Base-by-base conservation (phyloP, 2,113 vertebrate species). In the Scomber colias region DNA sequence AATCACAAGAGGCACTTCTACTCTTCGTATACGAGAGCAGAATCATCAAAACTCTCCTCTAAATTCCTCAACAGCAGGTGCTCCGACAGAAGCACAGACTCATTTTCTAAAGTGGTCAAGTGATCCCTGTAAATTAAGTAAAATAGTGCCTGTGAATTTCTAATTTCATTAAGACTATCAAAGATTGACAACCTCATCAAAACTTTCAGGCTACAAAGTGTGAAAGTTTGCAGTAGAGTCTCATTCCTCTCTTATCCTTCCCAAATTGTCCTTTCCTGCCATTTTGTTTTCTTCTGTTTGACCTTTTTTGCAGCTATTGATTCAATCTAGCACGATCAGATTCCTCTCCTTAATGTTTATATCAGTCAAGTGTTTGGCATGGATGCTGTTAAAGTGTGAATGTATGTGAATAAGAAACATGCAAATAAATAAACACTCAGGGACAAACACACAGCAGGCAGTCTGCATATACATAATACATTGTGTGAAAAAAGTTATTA, bases 11-110 rank as follows among this genome's bases (percentile, higher is more conserved):
- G 35, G 53, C 56, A n/a, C 60, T 79, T 54, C 11, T 17, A 8
- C 27, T 66, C 55, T 70, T 60, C 12, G 9, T 62, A 51, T 65
- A 31, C 61, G 46, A 49, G 24, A 79, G 24, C 40, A 46, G 12
- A 53, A 24, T 14, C 56, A 63, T 73, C 21, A 15, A 73, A 59
- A 17, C 54, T 51, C 54, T 54, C 70, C 53, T 63, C 63, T 57
- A 35, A 51, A 81, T 51, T 85, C 44, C 55, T 77, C 76, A 70
- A 71, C 66, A 77, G 53, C 73, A 79, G 73, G 55, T 59, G 61
- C 66, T 60, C 40, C 0, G 12, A 35, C 15, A 56, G 12, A 35
- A 46, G 50, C 40, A 31, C 9, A 60, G 16, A 24, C 5, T 55
- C 4, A 45, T 65, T 69, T 55, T 70, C 80, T 64, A 16, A 82